Conservation (phyloP, 2,113 vertebrate species). For the Tylochromis polylepis region DNA sequence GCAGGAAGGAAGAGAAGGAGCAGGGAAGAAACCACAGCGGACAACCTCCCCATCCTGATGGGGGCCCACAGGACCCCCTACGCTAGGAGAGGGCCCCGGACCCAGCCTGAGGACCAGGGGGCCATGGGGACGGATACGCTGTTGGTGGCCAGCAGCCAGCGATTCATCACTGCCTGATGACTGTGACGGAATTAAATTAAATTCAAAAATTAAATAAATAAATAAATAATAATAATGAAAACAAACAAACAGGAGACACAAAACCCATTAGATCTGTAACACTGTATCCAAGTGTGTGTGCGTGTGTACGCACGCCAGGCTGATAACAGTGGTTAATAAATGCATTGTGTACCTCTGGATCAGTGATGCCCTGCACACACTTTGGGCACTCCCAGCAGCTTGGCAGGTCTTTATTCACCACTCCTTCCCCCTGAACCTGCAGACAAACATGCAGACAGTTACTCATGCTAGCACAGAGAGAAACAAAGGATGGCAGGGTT, state of each 20-base stretch:
- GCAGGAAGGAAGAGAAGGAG: slow-evolving; percentile 60
- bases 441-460: neutral
- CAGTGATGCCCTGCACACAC: slow-evolving; percentile 84
- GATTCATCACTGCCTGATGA: slow-evolving; percentile 73
- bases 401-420: slow-evolving; percentile 91
- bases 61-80: slow-evolving; percentile 56
- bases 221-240: neutral
- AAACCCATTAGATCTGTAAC: slow-evolving; percentile 23
- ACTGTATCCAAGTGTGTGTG: neutral
- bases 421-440: slow-evolving; percentile 87
- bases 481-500: neutral
- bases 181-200: slow-evolving; percentile 55
- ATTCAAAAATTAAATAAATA: neutral
- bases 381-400: slow-evolving; percentile 98
- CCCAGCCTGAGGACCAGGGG: slow-evolving; percentile 64
- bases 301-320: neutral
- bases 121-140: slow-evolving; percentile 46
- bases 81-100: slow-evolving; percentile 44
- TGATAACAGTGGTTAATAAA: neutral
- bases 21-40: slow-evolving; percentile 58
- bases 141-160: slow-evolving; percentile 46
- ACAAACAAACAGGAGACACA: slow-evolving; percentile 21
- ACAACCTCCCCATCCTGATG: slow-evolving; percentile 60
- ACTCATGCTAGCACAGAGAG: accelerated
- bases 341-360: slow-evolving; percentile 71